These are phyloP conservation scores for Glomeris maerens DNA, from an alignment of 1,140 invertebrate species.

Conservation along the genomic window DNA sequence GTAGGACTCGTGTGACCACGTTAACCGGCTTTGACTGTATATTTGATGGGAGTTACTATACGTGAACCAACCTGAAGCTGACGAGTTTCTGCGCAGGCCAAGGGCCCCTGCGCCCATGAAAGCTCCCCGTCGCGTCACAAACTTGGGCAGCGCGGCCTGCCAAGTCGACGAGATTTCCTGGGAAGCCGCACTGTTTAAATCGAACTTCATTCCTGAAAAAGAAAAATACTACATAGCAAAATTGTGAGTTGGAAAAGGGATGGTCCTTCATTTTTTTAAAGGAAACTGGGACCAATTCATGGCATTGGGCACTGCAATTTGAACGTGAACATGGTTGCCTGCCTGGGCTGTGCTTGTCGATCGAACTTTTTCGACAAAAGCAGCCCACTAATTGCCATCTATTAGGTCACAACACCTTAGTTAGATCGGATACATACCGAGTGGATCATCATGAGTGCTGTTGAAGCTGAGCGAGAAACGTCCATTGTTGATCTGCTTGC, in stretches of 20 bases:
- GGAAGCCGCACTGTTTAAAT: conserved; percentile 60
- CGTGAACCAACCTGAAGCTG: conserved; percentile 23
- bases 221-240: conserved; percentile 13
- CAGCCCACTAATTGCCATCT: too few species aligned
- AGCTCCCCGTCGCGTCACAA: conserved; percentile 65
- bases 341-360: too few species aligned
- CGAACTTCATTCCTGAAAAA: conserved; percentile 52
- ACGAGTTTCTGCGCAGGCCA: conserved; percentile 16
- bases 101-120: conserved; percentile 30
- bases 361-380: too few species aligned
- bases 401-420: too few species aligned
- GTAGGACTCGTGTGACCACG: too few species aligned
- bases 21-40: too few species aligned
- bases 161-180: conserved; percentile 51
- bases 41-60: too few species aligned
- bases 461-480: conserved; percentile 71
- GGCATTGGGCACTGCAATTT: too few species aligned
- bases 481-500: conserved; percentile 69
- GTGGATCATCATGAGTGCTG: conserved; percentile 73
- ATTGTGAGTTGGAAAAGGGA: too few species aligned
- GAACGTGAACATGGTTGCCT: too few species aligned
- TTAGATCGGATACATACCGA: conserved; percentile 40
- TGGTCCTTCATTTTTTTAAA: too few species aligned
- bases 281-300: too few species aligned
- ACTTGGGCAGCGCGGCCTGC: conserved; percentile 71